Evolutionary conservation across 2,888 invertebrate species (phyloP).

Genomic region (Elysia crispata): DNA sequence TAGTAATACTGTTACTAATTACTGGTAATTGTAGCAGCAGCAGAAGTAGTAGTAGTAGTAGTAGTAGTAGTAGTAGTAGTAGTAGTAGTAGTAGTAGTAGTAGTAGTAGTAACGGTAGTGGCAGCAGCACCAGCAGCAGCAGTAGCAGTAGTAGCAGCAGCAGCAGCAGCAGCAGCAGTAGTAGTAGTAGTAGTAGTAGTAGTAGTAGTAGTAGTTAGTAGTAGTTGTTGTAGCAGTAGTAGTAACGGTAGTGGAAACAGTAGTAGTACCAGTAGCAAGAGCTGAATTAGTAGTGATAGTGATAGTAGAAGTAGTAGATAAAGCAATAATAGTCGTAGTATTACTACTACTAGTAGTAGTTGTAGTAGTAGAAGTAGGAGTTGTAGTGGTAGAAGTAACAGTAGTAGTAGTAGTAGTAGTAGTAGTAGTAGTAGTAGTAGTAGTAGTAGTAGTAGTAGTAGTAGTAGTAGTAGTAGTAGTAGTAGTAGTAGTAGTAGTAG

Average conservation of each 20-base stretch:
- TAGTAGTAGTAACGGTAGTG: slow-evolving; percentile 17
- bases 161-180: slow-evolving; percentile 26
- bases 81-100: slow-evolving; percentile 21
- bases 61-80: slow-evolving; percentile 4
- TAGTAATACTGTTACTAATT: too few species aligned
- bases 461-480: slow-evolving; percentile 24
- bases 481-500: slow-evolving; percentile 22
- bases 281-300: neutral
- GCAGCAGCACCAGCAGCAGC: slow-evolving; percentile 3
- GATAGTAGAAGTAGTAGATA: too few species aligned
- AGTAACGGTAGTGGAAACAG: slow-evolving; percentile 15
- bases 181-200: slow-evolving; percentile 28
- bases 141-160: slow-evolving; percentile 25
- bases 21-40: slow-evolving; percentile 5
- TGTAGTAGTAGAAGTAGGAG: slow-evolving; percentile 13
- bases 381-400: neutral
- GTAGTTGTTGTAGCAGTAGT: slow-evolving; percentile 33
- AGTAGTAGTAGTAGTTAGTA: slow-evolving; percentile 27
- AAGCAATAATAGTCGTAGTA: too few species aligned
- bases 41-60: neutral
- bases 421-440: slow-evolving; percentile 10
- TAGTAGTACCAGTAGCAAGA: slow-evolving; percentile 14
- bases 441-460: slow-evolving; percentile 15
- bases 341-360: too few species aligned
- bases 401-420: neutral